Conservation (phyloP, 1,140 invertebrate genomes). For the Drosophila eugracilis region DNA sequence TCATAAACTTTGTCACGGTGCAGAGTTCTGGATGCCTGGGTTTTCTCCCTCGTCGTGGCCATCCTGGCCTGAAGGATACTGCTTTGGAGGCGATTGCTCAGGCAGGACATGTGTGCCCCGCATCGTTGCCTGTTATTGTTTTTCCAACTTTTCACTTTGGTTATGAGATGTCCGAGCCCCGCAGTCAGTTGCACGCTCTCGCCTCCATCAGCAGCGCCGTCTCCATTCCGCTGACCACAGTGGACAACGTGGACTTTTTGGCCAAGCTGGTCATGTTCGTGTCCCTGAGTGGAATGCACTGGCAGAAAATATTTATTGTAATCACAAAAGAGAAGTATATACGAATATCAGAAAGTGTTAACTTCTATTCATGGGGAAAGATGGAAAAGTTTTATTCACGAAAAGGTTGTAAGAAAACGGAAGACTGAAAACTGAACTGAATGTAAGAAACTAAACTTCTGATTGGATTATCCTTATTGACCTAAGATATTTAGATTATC, state of each 20-base stretch:
- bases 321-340: too few relatives aligned
- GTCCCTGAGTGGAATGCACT: slow-evolving; percentile 2
- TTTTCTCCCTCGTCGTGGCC: neutral
- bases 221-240: slow-evolving; percentile 32
- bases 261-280: slow-evolving; percentile 25
- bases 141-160: slow-evolving; percentile 56
- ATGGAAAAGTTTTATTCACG: too few relatives aligned
- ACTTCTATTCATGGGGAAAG: too few relatives aligned
- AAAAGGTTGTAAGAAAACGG: too few relatives aligned
- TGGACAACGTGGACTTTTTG: slow-evolving; percentile 41
- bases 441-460: too few relatives aligned
- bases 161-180: slow-evolving; percentile 51
- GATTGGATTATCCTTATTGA: too few relatives aligned
- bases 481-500: too few relatives aligned
- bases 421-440: too few relatives aligned
- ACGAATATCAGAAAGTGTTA: too few relatives aligned
- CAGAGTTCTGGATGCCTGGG: neutral
- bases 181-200: slow-evolving; percentile 50
- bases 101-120: slow-evolving; percentile 22
- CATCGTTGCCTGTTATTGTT: slow-evolving; percentile 44
- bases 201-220: slow-evolving; percentile 1
- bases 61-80: slow-evolving; percentile 15
- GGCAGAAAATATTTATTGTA: neutral
- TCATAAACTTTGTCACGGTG: slow-evolving; percentile 29
- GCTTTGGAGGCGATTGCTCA: slow-evolving; percentile 22